Evolutionary conservation across 2,113 vertebrate genomes (phyloP).

Genomic region (Sialia sialis): DNA sequence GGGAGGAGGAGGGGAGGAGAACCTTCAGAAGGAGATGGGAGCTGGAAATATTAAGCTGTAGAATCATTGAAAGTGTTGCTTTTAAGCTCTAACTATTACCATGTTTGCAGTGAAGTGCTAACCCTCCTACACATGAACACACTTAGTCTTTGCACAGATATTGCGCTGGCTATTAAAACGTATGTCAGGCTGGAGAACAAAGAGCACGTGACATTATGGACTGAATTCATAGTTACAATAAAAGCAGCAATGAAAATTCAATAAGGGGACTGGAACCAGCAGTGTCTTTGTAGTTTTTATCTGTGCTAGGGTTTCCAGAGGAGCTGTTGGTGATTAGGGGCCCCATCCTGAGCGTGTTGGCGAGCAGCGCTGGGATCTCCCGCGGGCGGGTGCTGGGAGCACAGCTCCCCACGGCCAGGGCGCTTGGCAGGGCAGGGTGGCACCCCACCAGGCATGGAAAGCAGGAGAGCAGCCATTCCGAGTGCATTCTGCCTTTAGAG

Average conservation of each 20-base stretch:
- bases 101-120: slow-evolving; percentile 51
- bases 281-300: slow-evolving; percentile 61
- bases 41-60: slow-evolving; percentile 26
- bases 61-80: slow-evolving; percentile 4
- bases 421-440: not conserved
- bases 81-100: slow-evolving; percentile 51
- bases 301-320: slow-evolving; percentile 49
- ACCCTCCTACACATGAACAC: slow-evolving; percentile 30
- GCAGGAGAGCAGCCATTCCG: not conserved
- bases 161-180: slow-evolving; percentile 30
- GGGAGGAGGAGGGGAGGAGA: not conserved
- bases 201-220: slow-evolving; percentile 40
- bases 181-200: slow-evolving; percentile 58
- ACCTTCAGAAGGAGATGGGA: slow-evolving; percentile 12
- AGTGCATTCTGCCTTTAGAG: not conserved
- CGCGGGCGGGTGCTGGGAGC: rapidly evolving
- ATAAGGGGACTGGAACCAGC: slow-evolving; percentile 50
- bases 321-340: slow-evolving; percentile 59
- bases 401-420: not conserved
- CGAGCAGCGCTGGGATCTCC: not conserved
- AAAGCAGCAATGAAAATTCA: slow-evolving; percentile 66
- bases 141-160: slow-evolving; percentile 23
- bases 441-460: not conserved
- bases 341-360: not conserved
- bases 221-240: slow-evolving; percentile 51